phyloP scores from a whole-genome alignment of 2,888 invertebrate species.

The Exephanes ischioxanthus region DNA sequence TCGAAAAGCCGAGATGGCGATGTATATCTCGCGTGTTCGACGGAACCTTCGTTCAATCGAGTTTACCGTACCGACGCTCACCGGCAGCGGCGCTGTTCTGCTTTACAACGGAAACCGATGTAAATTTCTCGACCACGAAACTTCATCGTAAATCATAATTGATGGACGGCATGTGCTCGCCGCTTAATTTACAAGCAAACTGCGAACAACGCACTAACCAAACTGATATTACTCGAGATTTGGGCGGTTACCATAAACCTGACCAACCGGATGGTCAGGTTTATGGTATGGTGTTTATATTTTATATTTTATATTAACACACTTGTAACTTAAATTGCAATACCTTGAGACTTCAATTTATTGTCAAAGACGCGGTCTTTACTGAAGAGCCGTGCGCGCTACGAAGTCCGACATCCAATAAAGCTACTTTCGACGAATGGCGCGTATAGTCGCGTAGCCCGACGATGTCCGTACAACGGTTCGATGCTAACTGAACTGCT shows the following conservation, averaged over 20 bases:
- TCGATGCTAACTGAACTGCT: too few relatives aligned
- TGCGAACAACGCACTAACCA: background rate
- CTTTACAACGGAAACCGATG: background rate
- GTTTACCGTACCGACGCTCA: background rate
- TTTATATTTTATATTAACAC: too few relatives aligned
- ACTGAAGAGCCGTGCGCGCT: background rate
- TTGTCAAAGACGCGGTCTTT: background rate
- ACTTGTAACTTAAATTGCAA: background rate
- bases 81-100: background rate
- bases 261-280: background rate
- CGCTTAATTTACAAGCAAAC: background rate
- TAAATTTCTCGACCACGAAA: slow-evolving; percentile 10
- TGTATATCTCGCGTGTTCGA: background rate
- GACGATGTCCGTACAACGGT: background rate
- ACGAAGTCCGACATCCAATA: background rate
- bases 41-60: background rate
- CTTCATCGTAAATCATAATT: background rate
- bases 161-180: background rate
- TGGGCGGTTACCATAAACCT: background rate
- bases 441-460: background rate
- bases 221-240: background rate
- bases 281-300: too few relatives aligned
- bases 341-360: background rate
- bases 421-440: background rate
- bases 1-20: background rate